Evolutionary conservation across 2,888 invertebrate genomes (phyloP), one percentile per base, ranked within the genome.

Genomic region (Drosophila ustulata): DNA sequence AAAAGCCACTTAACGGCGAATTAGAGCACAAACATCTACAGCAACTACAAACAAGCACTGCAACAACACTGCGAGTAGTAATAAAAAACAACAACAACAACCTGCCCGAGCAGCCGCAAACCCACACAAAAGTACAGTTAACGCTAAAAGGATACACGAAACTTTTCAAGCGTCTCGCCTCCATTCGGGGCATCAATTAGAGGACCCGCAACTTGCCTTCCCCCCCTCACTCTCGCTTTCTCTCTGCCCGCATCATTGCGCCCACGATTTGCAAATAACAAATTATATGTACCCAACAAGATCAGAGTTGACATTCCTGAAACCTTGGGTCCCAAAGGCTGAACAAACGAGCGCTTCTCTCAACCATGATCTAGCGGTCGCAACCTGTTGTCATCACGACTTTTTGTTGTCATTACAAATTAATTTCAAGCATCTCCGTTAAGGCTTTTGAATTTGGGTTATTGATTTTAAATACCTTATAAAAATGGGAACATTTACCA

Each of bases 1-100:
- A 78, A 86, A 84, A 83, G 84, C 87, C 87, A 84, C 87, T 86
- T 84, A 86, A 86, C 87, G 71, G 84, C 82, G 84, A 83, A 84
- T 84, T 84, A 84, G 87, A 75, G 83, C 87, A 66, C 71, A 83
- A 76, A 55, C 82, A 84, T 57, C 41, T 39, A 65, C 75, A 66
- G 57, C 39, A 66, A 57, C 63, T 59, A 26, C 11, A 53, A 25
- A n/a, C 23, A 37, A 4, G 9, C 28, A 8, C 28, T 53, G 58
- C 55, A 65, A 28, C 51, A 46, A 56, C 45, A 49, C 41, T 32
- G 57, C 45, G 55, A 45, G 71, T 62, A 71, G 61, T 70, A 66
- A n/a, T 18, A 43, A 61, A 49, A 59, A 51, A 43, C 43, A 50
- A 51, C 50, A 51, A 43, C 43, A 50, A 51, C 50, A 45, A 34